Evolutionary conservation across 2,797 vertebrate species (phyloP), one percentile per base, ranked within the genome.

Genomic region (Saxicola maurus): DNA sequence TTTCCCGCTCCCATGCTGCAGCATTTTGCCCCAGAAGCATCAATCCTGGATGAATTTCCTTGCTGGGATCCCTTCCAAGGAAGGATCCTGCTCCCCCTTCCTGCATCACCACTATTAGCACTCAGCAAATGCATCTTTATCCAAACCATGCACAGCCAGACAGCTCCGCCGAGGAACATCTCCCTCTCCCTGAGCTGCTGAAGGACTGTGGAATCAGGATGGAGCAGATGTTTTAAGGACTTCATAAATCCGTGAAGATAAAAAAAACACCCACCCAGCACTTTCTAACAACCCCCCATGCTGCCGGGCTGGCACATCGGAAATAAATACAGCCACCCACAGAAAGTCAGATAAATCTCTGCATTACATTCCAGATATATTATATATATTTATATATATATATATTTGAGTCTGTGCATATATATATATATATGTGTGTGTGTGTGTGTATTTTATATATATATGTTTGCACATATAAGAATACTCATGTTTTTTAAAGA

Each of bases 191-290:
- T 7, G 11, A 65, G 92, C n/a, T 0, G 17, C 78, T 46, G 56
- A 94, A 93, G 91, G 92, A 49, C 27, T 2, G 52, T 9, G 79
- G 94, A 96, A 96, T 95, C 91, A 83, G 95, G 91, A 92, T 8
- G 27, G 94, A 96, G 95, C 88, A 96, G 94, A 95, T 96, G 96
- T 96, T 97, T 95, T 94, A 94, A 96, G 88, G 94, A 94, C 91
- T 96, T 83, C 75, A 94, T 95, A 95, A 96, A 96, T 88, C 92
- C 33, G 0, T 57, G 89, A 93, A 92, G 94, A 96, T 86, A 75
- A 90, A 95, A 75, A 89, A 75, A n/a, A 1, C 93, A 94, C 90
- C 89, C 87, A 95, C 84, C 95, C 91, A 95, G 96, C 92, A 94
- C 72, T 95, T 96, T 93, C 85, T 87, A 96, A 94, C 87, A 90